Base-by-base conservation (phyloP, 2,797 vertebrate genomes). In the Cyclura pinguis region DNA sequence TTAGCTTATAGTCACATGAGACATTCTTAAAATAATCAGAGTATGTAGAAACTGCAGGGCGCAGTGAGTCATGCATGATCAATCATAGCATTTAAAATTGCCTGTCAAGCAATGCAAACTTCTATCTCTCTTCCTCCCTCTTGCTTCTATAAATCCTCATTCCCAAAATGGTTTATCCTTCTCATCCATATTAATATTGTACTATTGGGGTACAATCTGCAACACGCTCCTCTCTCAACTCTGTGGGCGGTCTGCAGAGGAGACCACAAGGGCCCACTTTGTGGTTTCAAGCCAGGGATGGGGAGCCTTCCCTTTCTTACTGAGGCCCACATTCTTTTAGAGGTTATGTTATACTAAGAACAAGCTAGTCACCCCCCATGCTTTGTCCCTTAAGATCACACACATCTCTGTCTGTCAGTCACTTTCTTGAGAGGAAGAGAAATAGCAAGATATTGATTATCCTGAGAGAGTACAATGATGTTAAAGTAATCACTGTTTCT, bases 71-170 rank as follows among this genome's bases (percentile, higher is more conserved):
- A 92, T 52, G 80, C 80, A 1, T 94, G 93, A 96, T 94, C 92
- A 81, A 86, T 94, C 95, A 85, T 89, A 93, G 92, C 88, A 88
- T 72, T 93, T 95, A 94, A 76, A 92, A 93, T 93, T 93, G 94
- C 91, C 93, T 95, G 94, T 0, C 93, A 87, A 85, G 87, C 92
- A 91, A 88, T 69, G 16, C 76, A 69, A 52, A 32, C 32, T 50
- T 8, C 86, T 69, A 85, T 90, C 9, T 82, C 0, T 1, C 27
- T 42, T 38, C 59, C 1, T 20, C 20, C 50, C 5, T 7, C 9
- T n/a, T 55, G 64, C 32, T 88, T 80, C 0, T 0, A 85, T 92
- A 29, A 57, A 90, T 88, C 62, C 59, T 93, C 78, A 24, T 0
- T 0, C 84, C 29, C 50, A 78, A 69, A 57, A 69, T 57, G 86